Evolutionary conservation across 2,797 vertebrate genomes (phyloP), one percentile per base, ranked within the genome.

Genomic region (Melanotaenia boesemani): DNA sequence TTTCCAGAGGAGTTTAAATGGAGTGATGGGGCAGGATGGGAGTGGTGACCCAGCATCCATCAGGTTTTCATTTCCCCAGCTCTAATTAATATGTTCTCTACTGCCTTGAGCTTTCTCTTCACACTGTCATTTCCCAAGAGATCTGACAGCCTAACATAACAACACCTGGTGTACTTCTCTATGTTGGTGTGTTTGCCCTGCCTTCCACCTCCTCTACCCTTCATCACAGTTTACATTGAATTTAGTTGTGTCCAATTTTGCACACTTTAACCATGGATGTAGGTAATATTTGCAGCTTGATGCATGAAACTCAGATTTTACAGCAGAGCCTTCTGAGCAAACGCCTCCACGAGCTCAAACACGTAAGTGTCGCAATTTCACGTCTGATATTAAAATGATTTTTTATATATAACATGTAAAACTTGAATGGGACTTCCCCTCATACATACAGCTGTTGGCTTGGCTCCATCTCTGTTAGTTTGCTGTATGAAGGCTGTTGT

Each of bases 91-190:
- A 85, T 24, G 16, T 68, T 54, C 66, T 77, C 70, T 69, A 55
- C 67, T 80, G 86, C 85, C 84, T 79, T 52, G 70, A 79, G 82
- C 59, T 37, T 63, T 75, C 58, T 78, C 63, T 72, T 58, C 57
- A 76, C 44, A 24, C 48, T 44, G 10, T 22, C 32, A 50, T 66
- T 89, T 89, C 92, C 80, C 76, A 82, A 78, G 92, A 82, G 80
- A 81, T 63, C 46, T 46, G 62, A 50, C 77, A 82, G 83, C 89
- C 85, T 86, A 89, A 87, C 92, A 93, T 84, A 90, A 94, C 91
- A 94, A 87, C 90, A 94, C 92, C 94, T 94, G 93, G 90, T 92
- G 80, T 85, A 71, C 87, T 63, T 16, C 15, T 79, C 70, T 79
- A 74, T 79, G 79, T 85, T 71, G 70, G 63, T 78, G 69, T 61